Conservation (phyloP, 2,113 vertebrate species). For the Willisornis vidua region DNA sequence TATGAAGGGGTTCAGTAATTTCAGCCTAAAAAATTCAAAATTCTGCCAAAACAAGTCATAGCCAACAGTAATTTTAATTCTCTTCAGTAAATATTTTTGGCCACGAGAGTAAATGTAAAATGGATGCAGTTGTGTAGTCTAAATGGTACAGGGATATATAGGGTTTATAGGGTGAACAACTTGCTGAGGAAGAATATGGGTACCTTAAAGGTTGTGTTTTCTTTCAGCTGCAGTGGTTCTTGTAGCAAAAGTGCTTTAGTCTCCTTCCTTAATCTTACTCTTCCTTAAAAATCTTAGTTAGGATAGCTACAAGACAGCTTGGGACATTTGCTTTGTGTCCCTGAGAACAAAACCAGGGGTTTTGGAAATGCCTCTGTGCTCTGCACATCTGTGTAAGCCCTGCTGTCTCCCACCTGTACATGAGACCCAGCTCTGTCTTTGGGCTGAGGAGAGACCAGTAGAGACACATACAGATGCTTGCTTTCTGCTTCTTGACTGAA, state of each 20-base stretch:
- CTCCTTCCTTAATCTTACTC: not conserved
- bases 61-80: not conserved
- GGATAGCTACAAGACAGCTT: not conserved
- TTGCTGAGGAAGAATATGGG: not conserved
- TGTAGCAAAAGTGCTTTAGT: not conserved
- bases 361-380: not conserved
- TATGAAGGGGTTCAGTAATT: not conserved
- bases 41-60: slow-evolving; percentile 15
- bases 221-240: not conserved
- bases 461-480: not conserved
- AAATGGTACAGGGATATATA: not conserved
- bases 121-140: not conserved
- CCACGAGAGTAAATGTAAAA: not conserved
- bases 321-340: not conserved
- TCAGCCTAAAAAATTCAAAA: not conserved
- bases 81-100: not conserved
- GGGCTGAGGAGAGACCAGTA: not conserved
- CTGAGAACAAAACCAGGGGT: not conserved
- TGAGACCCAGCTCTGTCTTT: not conserved
- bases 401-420: not conserved
- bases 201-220: not conserved
- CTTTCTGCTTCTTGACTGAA: not conserved
- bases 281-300: not conserved
- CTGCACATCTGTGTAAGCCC: not conserved
- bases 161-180: not conserved